Percentiles rank a stretch among this genome's conserved stretches.
These are phyloP conservation scores for Cydia pomonella DNA, from an alignment of 1,140 invertebrate species.

Conservation along the genomic window DNA sequence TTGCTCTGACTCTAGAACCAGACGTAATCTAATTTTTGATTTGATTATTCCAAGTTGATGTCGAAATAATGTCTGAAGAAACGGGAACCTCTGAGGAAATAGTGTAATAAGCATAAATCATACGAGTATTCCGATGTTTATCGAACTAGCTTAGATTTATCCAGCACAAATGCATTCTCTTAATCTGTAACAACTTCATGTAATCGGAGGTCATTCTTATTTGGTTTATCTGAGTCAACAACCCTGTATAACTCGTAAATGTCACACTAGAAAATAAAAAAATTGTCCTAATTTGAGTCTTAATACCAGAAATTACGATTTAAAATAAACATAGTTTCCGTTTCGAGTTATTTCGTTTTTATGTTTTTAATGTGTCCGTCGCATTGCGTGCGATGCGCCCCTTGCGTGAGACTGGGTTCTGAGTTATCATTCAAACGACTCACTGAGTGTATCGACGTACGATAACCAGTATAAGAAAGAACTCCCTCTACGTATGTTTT, in stretches of 20 bases:
- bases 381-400: conserved; percentile 9
- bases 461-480: not conserved
- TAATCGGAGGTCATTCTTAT: not conserved
- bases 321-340: not conserved
- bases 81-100: no score
- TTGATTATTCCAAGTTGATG: not conserved
- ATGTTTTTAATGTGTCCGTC: not conserved
- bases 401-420: not conserved
- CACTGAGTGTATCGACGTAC: not conserved
- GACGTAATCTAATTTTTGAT: no score
- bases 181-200: not conserved
- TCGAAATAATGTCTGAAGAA: no score
- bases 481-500: not conserved
- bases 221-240: not conserved
- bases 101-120: no score
- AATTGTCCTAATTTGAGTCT: not conserved
- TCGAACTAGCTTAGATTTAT: not conserved
- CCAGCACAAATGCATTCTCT: not conserved
- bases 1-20: no score
- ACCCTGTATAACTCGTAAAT: not conserved
- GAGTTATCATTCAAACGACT: not conserved
- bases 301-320: not conserved
- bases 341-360: conserved; percentile 3
- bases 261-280: not conserved
- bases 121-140: no score